phyloP scores from a whole-genome alignment of 2,888 invertebrate species.

The Lasioglossum morio region DNA sequence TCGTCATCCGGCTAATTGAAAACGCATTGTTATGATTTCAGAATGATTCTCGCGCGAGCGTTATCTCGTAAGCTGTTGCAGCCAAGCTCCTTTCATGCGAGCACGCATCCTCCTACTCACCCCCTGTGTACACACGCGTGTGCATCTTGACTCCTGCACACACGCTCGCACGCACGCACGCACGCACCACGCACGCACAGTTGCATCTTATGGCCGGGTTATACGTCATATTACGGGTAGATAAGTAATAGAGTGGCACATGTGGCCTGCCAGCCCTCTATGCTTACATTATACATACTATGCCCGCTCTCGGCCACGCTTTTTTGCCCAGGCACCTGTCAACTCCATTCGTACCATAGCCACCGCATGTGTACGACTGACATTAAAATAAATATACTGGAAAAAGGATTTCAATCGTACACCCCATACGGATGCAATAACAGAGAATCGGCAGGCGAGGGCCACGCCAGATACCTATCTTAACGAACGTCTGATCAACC shows the following conservation, averaged over 20 bases:
- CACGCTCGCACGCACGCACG: conserved; percentile 8
- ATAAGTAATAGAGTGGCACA: conserved; percentile 83
- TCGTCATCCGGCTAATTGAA: conserved; percentile 12
- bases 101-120: conserved; percentile 42
- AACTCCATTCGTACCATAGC: conserved; percentile 80
- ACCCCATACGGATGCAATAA: conserved; percentile 78
- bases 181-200: conserved; percentile 48
- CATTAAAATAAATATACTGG: conserved; percentile 80
- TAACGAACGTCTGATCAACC: conserved; percentile 52
- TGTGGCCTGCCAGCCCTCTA: conserved; percentile 83
- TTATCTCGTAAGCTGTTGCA: conserved; percentile 31
- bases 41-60: conserved; percentile 16
- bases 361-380: conserved; percentile 77
- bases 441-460: conserved; percentile 38
- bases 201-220: conserved; percentile 73
- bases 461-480: conserved; percentile 50
- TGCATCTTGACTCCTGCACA: conserved; percentile 39
- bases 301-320: conserved; percentile 67
- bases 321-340: conserved; percentile 83
- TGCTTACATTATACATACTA: conserved; percentile 80
- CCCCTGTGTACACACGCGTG: conserved; percentile 33
- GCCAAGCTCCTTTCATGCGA: conserved; percentile 28
- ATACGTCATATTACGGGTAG: conserved; percentile 80
- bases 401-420: conserved; percentile 78
- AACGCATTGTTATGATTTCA: conserved; percentile 40